These are phyloP conservation scores for Odiellus spinosus DNA, from an alignment of 2,888 invertebrate genomes.

Conservation along the genomic window DNA sequence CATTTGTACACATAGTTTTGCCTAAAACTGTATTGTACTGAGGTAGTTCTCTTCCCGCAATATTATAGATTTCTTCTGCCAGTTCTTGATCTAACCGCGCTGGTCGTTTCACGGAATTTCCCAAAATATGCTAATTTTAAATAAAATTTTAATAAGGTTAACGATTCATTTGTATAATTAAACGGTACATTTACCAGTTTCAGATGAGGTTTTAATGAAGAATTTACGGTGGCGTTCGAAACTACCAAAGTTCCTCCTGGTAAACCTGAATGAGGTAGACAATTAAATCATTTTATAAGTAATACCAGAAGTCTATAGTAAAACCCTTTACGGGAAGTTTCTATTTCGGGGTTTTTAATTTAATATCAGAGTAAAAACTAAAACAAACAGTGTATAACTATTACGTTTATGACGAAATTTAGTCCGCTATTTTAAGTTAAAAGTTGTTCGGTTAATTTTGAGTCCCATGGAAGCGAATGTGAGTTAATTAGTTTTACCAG, in stretches of 20 bases:
- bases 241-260: constrained; percentile 88
- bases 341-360: too few relatives aligned
- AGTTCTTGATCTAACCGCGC: constrained; percentile 67
- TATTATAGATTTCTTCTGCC: constrained; percentile 55
- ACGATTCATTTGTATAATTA: neutral
- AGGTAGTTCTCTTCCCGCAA: constrained; percentile 43
- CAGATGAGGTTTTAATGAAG: constrained; percentile 58
- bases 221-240: constrained; percentile 80
- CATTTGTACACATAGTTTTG: constrained; percentile 89
- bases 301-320: too few relatives aligned
- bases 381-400: too few relatives aligned
- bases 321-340: too few relatives aligned
- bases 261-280: constrained; percentile 28
- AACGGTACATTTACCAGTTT: constrained; percentile 50
- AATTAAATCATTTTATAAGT: too few relatives aligned
- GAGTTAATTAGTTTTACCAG: too few relatives aligned
- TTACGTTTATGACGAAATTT: too few relatives aligned
- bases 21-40: constrained; percentile 50
- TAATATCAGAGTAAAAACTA: too few relatives aligned
- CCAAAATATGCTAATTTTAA: constrained; percentile 27
- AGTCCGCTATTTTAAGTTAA: too few relatives aligned
- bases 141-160: neutral
- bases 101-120: constrained; percentile 61
- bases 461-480: too few relatives aligned
- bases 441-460: too few relatives aligned